A percentile compares a stretch with the other conserved stretches of the same genome.
phyloP scores from a whole-genome alignment of 2,113 vertebrate genomes.

The Glareola pratincola region DNA sequence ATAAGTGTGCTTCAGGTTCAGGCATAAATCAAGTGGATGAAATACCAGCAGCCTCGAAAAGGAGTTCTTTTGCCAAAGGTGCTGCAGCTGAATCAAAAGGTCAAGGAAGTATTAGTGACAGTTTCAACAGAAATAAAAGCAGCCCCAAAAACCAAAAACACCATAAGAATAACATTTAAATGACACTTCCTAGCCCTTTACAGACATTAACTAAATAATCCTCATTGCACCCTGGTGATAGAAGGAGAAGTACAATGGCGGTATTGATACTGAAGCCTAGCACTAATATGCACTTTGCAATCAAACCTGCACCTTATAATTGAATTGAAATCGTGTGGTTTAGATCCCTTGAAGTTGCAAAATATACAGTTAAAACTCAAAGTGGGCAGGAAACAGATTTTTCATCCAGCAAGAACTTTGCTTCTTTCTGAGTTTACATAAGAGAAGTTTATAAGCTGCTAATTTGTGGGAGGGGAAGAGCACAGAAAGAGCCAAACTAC shows the following conservation, averaged over 20 bases:
- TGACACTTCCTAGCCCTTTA: neutral
- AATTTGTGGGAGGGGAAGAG: neutral
- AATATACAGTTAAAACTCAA: neutral
- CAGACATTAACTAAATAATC: constrained; percentile 6
- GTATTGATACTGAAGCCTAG: neutral
- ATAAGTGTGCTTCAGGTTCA: neutral
- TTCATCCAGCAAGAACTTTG: neutral
- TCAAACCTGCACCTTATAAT: neutral
- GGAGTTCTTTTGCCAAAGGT: constrained; percentile 19
- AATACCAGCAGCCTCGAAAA: neutral
- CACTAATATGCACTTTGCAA: neutral
- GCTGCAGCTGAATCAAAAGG: constrained; percentile 44
- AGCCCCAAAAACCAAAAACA: neutral
- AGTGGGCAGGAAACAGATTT: neutral
- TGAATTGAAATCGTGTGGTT: neutral
- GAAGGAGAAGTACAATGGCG: neutral
- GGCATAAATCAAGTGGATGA: neutral
- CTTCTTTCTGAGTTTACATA: neutral
- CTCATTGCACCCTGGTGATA: neutral
- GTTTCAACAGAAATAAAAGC: constrained; percentile 18
- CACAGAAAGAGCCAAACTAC: neutral
- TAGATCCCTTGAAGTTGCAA: neutral
- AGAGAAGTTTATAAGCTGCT: neutral
- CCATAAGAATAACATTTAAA: constrained; percentile 45
- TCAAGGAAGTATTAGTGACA: constrained; percentile 24